Evolutionary conservation across 2,113 vertebrate genomes (phyloP), one percentile per base, ranked within the genome.

Genomic region (Sinocyclocheilus grahami): DNA sequence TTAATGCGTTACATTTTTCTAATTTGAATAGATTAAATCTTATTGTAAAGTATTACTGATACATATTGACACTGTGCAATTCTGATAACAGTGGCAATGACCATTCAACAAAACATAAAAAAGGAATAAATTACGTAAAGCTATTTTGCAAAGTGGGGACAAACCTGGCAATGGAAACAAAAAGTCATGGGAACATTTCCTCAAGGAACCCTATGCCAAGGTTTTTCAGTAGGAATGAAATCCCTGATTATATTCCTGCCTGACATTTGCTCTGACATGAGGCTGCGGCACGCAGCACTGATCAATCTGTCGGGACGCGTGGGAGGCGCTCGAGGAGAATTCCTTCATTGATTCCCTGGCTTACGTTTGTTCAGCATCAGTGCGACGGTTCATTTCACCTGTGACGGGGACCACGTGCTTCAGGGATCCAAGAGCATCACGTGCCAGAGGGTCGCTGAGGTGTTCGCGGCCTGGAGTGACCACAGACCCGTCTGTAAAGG

Each of bases 401-500:
- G 98, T 1, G 96, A 98, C 90, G 97, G 98, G 92, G 98, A 98
- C 91, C 97, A 99, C 90, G 97, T 99, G 85, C 95, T 99, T 67
- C 98, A 99, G 92, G 98, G 98, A 53, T 97, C 98, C 88, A 99
- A 99, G 94, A 98, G 92, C 85, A 99, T 99, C 92, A 98, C 95
- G 62, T 99, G 98, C 92, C 98, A 99, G 90, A 95, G 97, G 18
- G 97, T 99, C 89, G 98, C 97, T 3, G 98, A 99, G 91, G 97
- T 99, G 71, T 98, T 99, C 85, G 97, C 97, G 42, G 97, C 97
- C 79, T 99, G 98, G 98, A 99, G 97, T 91, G 97, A 99, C 93
- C 97, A 99, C 78, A 96, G 97, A 83, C 98, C 98, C 14, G 96
- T 97, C 12, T 99, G 98, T 92, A 99, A 98, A 96, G 98, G 98